Evolutionary conservation across 2,888 invertebrate genomes (phyloP).

Genomic region (Netelia melanura): DNA sequence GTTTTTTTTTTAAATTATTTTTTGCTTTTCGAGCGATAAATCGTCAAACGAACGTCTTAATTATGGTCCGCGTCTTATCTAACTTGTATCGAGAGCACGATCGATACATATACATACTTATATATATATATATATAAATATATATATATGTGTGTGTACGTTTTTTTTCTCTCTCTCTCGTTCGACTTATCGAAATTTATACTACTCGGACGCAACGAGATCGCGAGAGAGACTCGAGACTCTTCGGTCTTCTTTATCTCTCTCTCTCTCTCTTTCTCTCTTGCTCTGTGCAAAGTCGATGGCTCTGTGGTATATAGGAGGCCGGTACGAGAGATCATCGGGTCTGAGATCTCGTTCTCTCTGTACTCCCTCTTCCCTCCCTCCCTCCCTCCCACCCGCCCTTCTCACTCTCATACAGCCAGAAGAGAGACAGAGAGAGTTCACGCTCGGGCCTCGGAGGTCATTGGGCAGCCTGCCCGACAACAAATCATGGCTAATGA

Average conservation of each 20-base stretch:
- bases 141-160: neutral
- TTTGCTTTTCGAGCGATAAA: slow-evolving; percentile 37
- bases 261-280: slow-evolving; percentile 30
- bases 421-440: slow-evolving; percentile 64
- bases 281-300: slow-evolving; percentile 64
- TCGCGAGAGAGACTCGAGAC: slow-evolving; percentile 48
- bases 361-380: slow-evolving; percentile 56
- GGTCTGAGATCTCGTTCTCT: slow-evolving; percentile 72
- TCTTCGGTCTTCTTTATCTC: slow-evolving; percentile 44
- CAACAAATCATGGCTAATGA: slow-evolving; percentile 85
- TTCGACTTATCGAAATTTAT: slow-evolving; percentile 67
- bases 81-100: slow-evolving; percentile 63
- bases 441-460: slow-evolving; percentile 79
- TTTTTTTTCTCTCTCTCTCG: slow-evolving; percentile 34
- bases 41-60: slow-evolving; percentile 63
- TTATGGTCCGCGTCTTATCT: slow-evolving; percentile 57
- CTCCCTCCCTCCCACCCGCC: no score
- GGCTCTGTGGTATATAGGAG: slow-evolving; percentile 64
- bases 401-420: neutral
- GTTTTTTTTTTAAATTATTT: no score
- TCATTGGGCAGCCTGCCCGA: slow-evolving; percentile 84
- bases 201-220: slow-evolving; percentile 57
- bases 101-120: slow-evolving; percentile 22
- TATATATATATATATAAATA: slow-evolving; percentile 15
- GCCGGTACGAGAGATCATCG: slow-evolving; percentile 70